phyloP scores from a whole-genome alignment of 2,888 invertebrate species.

The Carpatolechia fugitivella region DNA sequence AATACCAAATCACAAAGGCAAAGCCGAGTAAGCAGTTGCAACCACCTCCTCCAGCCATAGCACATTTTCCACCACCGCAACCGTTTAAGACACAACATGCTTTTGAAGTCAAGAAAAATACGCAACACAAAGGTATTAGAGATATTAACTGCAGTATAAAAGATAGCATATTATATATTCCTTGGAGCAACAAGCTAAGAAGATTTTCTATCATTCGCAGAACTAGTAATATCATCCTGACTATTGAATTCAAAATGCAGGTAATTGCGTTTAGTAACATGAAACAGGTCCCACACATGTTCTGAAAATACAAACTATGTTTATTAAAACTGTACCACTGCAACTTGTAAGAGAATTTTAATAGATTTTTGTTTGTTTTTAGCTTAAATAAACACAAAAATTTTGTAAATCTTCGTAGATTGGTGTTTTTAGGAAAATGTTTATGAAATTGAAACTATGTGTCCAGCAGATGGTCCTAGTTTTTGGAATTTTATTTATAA shows the following conservation, averaged over 20 bases:
- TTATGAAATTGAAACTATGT: too few species aligned
- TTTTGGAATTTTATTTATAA: too few species aligned
- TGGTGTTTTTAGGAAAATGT: too few species aligned
- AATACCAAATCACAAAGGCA: background rate
- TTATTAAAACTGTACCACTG: too few species aligned
- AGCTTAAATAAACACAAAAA: too few species aligned
- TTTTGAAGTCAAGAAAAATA: background rate
- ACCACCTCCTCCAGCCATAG: background rate
- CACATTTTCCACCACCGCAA: background rate
- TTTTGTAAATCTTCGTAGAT: too few species aligned
- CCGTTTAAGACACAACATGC: background rate
- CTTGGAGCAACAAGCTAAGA: constrained; percentile 58
- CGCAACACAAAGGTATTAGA: constrained; percentile 54
- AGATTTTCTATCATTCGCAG: constrained; percentile 65
- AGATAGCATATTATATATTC: constrained; percentile 62
- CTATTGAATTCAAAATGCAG: constrained; percentile 62
- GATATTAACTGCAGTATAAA: constrained; percentile 60
- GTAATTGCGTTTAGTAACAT: constrained; percentile 42
- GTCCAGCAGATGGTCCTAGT: too few species aligned
- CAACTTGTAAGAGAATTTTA: too few species aligned
- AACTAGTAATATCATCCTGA: constrained; percentile 61
- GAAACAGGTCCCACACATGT: constrained; percentile 63
- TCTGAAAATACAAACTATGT: constrained; percentile 30
- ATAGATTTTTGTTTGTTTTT: too few species aligned
- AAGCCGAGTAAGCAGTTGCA: background rate